Percentiles rank a stretch among this genome's conserved stretches.
These are phyloP conservation scores for Chiridota heheva DNA, from an alignment of 35 echinoderm and acorn worm species.

Conservation along the genomic window DNA sequence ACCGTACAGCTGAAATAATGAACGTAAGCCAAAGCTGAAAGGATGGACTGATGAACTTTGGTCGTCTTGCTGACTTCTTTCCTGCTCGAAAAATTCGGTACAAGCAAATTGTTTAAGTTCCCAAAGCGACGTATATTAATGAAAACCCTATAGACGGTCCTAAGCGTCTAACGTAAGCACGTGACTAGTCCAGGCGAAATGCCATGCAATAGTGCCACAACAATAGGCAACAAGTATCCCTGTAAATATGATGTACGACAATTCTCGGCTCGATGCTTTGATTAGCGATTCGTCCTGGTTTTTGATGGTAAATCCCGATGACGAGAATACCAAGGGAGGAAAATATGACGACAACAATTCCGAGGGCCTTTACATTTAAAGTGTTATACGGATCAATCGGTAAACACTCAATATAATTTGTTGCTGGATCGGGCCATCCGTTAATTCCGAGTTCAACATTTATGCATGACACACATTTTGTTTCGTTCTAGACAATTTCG, in stretches of 20 bases:
- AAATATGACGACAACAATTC: conserved; percentile 47
- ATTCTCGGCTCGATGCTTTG: conserved; percentile 89
- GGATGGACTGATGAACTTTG: conserved; percentile 81
- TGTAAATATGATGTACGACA: conserved; percentile 78
- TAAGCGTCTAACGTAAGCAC: conserved; percentile 61
- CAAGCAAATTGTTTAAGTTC: conserved; percentile 81
- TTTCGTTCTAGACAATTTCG: conserved; percentile 76
- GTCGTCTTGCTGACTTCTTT: conserved; percentile 76
- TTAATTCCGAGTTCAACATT: conserved; percentile 21
- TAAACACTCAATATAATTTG: conserved; percentile 38
- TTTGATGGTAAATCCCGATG: conserved; percentile 61
- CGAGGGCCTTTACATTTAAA: conserved; percentile 29
- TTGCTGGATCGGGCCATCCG: conserved; percentile 54
- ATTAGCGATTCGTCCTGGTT: conserved; percentile 85
- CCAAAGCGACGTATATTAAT: conserved; percentile 78
- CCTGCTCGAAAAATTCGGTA: conserved; percentile 86
- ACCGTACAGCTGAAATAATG: conserved; percentile 58
- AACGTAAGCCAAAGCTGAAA: conserved; percentile 75
- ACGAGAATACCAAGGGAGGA: conserved; percentile 42
- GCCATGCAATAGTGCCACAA: conserved; percentile 52
- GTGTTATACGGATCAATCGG: conserved; percentile 36
- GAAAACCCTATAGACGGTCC: conserved; percentile 61
- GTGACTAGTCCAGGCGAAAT: conserved; percentile 49
- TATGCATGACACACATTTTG: conserved; percentile 62
- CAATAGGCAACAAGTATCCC: conserved; percentile 71